These are phyloP conservation scores for Atherix ibis DNA, from an alignment of 2,888 invertebrate species.

Conservation along the genomic window DNA sequence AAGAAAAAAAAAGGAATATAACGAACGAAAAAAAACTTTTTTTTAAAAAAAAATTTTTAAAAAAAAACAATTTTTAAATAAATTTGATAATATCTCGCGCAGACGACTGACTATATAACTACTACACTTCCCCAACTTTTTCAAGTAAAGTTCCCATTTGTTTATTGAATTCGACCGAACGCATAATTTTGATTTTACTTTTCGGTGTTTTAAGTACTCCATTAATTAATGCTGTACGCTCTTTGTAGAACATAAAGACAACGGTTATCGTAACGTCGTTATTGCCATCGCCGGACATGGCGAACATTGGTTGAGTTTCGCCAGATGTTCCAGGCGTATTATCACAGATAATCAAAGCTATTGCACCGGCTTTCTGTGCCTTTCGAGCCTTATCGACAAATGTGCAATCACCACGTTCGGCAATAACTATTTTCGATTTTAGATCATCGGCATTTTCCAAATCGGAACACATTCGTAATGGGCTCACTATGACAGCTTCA, in stretches of 20 bases:
- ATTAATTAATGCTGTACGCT: constrained; percentile 51
- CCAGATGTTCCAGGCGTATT: constrained; percentile 62
- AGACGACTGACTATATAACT: too few species aligned
- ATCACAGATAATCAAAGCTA: constrained; percentile 73
- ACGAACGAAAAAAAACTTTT: too few species aligned
- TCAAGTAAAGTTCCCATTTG: too few species aligned
- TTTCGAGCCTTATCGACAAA: constrained; percentile 86
- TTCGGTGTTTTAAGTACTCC: constrained; percentile 40
- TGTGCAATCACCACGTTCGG: constrained; percentile 84
- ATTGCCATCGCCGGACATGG: constrained; percentile 89
- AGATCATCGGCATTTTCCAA: constrained; percentile 43
- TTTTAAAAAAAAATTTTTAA: too few species aligned
- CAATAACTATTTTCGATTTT: constrained; percentile 62
- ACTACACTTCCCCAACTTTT: too few species aligned
- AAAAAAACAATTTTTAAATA: too few species aligned
- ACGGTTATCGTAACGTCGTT: constrained; percentile 78
- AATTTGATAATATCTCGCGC: too few species aligned
- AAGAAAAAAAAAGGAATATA: too few species aligned
- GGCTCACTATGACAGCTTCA: constrained; percentile 46
- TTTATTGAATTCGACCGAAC: constrained; percentile 31
- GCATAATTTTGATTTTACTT: constrained; percentile 33
- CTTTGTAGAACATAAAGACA: constrained; percentile 73
- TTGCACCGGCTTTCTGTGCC: constrained; percentile 66
- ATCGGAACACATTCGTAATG: constrained; percentile 46
- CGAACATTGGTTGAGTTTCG: constrained; percentile 69